phyloP scores from a whole-genome alignment of 2,888 invertebrate genomes.

The Aelia acuminata region DNA sequence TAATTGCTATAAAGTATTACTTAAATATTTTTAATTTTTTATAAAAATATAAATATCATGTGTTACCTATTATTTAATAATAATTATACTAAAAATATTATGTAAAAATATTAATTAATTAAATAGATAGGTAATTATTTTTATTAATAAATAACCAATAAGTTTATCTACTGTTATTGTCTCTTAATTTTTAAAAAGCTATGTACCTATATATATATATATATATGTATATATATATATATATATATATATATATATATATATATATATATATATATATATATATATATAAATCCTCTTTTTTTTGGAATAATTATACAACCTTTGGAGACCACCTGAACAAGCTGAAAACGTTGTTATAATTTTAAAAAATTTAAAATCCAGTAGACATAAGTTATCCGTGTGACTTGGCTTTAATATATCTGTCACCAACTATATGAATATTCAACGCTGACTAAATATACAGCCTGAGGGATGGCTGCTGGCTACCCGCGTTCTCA shows the following conservation, averaged over 20 bases:
- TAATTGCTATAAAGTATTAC: no score
- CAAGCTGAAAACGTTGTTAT: not conserved
- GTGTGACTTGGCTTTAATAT: not conserved
- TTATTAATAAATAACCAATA: not conserved
- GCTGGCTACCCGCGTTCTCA: not conserved
- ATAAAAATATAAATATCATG: no score
- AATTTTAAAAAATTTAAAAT: not conserved
- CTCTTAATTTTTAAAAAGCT: not conserved
- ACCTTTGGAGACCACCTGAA: not conserved
- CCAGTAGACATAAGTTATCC: not conserved
- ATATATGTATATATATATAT: no score
- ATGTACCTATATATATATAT: no score
- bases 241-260: no score
- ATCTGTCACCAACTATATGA: slow-evolving; percentile 6
- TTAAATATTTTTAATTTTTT: no score
- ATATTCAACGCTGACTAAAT: not conserved
- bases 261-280: no score
- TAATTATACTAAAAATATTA: no score
- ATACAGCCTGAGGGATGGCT: not conserved
- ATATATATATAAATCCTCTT: no score
- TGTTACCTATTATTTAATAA: no score
- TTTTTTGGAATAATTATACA: not conserved
- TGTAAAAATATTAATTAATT: no score
- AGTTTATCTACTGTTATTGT: not conserved
- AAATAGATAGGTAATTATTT: no score